These are phyloP conservation scores for Chamaea fasciata DNA, from an alignment of 2,113 vertebrate species.

Conservation along the genomic window DNA sequence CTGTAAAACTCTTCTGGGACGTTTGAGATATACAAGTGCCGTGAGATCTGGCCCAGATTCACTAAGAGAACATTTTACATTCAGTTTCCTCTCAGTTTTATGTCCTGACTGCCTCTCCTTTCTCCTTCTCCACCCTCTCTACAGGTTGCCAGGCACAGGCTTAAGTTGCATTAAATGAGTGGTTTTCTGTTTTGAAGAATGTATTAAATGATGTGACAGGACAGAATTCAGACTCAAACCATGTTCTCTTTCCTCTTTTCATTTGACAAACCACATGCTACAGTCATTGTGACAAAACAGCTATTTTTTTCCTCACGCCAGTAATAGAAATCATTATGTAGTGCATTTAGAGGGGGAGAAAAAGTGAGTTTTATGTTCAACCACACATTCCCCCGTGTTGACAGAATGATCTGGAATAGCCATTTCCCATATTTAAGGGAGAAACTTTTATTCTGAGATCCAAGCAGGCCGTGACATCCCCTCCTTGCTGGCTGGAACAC, in stretches of 20 bases:
- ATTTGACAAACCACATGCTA: neutral
- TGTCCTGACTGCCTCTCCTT: neutral
- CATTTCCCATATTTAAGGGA: neutral
- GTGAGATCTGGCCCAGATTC: neutral
- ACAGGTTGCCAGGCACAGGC: neutral
- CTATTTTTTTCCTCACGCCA: neutral
- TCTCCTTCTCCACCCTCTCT: conserved; percentile 22
- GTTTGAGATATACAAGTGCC: neutral
- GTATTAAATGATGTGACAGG: conserved; percentile 6
- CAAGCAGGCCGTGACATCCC: neutral
- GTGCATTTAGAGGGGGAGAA: neutral
- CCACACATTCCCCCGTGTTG: neutral
- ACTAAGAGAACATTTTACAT: neutral
- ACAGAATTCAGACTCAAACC: neutral
- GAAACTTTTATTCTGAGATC: neutral
- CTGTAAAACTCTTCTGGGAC: neutral
- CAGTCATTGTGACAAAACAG: neutral
- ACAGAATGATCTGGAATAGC: conserved; percentile 6
- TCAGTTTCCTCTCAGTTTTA: conserved; percentile 1
- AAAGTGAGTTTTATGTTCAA: neutral
- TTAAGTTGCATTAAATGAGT: neutral
- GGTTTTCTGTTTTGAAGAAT: neutral
- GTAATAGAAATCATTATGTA: neutral
- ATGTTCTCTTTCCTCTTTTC: neutral
- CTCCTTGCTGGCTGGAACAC: neutral